Evolutionary conservation across 2,113 vertebrate species (phyloP).

Genomic region (Pangasianodon gigas): DNA sequence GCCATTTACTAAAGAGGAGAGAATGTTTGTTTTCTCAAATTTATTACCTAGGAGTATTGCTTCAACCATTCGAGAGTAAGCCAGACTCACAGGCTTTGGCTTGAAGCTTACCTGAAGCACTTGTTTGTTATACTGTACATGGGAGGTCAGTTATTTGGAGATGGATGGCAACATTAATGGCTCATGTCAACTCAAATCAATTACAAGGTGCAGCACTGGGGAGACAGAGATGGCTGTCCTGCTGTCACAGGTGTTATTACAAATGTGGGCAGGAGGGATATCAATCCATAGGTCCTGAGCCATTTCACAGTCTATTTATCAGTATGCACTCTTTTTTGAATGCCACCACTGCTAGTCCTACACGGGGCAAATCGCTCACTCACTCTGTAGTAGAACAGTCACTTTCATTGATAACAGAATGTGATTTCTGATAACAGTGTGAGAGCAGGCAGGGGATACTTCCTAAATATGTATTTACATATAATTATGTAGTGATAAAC

Average conservation of each 20-base stretch:
- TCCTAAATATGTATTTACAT: constrained; percentile 12
- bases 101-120: constrained; percentile 32
- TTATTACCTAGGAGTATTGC: constrained; percentile 41
- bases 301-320: constrained; percentile 33
- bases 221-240: constrained; percentile 43
- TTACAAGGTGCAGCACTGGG: constrained; percentile 45
- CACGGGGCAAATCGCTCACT: neutral
- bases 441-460: neutral
- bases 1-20: constrained; percentile 47
- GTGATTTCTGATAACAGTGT: neutral
- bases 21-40: constrained; percentile 51
- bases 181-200: constrained; percentile 53
- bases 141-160: constrained; percentile 43
- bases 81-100: constrained; percentile 40
- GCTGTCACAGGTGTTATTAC: constrained; percentile 44
- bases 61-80: constrained; percentile 22
- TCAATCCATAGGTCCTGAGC: constrained; percentile 41
- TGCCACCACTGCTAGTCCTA: neutral
- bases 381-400: constrained; percentile 5
- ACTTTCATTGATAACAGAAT: constrained; percentile 1
- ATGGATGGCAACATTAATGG: constrained; percentile 51
- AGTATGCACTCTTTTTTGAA: constrained; percentile 8
- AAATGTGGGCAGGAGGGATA: constrained; percentile 39
- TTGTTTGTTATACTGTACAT: constrained; percentile 20
- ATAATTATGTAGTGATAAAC: constrained; percentile 10